Percentiles rank a stretch among this genome's conserved stretches.
phyloP scores from a whole-genome alignment of 2,888 invertebrate genomes.

The Mythimna loreyi region DNA sequence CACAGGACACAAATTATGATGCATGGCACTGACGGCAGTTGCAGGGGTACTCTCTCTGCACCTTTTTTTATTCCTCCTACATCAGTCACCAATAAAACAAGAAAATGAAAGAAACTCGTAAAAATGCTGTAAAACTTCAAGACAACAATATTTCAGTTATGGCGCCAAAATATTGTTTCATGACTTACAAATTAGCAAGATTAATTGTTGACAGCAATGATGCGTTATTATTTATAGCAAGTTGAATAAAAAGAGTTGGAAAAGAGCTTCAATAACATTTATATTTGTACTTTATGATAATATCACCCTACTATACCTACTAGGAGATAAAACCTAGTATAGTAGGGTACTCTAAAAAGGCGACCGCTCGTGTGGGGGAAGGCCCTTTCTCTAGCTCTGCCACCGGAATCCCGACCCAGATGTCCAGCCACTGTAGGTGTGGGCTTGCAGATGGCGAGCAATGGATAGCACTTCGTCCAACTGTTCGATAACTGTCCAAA shows the following conservation, averaged over 20 bases:
- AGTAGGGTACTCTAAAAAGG: too few relatives aligned
- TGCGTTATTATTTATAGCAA: conserved; percentile 30
- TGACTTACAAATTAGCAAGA: conserved; percentile 49
- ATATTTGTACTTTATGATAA: too few relatives aligned
- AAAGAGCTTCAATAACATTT: conserved; percentile 21
- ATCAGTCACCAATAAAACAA: conserved; percentile 27
- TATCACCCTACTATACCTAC: too few relatives aligned
- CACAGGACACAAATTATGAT: conserved; percentile 11
- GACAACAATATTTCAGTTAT: conserved; percentile 33
- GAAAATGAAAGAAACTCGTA: conserved; percentile 27
- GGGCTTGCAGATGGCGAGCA: too few relatives aligned
- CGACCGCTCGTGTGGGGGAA: too few relatives aligned
- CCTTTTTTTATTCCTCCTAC: neutral
- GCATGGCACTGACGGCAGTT: neutral
- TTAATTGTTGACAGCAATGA: conserved; percentile 43
- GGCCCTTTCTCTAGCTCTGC: too few relatives aligned
- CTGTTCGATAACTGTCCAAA: too few relatives aligned
- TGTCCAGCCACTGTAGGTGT: too few relatives aligned
- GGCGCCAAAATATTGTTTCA: conserved; percentile 59
- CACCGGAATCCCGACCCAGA: too few relatives aligned
- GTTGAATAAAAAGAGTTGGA: neutral
- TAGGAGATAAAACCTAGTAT: too few relatives aligned
- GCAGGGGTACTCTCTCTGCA: conserved; percentile 10
- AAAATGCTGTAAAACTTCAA: conserved; percentile 33
- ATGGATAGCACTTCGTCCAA: too few relatives aligned